Base-by-base conservation (phyloP, 2,888 invertebrate species). In the Himalopsyche japonica region DNA sequence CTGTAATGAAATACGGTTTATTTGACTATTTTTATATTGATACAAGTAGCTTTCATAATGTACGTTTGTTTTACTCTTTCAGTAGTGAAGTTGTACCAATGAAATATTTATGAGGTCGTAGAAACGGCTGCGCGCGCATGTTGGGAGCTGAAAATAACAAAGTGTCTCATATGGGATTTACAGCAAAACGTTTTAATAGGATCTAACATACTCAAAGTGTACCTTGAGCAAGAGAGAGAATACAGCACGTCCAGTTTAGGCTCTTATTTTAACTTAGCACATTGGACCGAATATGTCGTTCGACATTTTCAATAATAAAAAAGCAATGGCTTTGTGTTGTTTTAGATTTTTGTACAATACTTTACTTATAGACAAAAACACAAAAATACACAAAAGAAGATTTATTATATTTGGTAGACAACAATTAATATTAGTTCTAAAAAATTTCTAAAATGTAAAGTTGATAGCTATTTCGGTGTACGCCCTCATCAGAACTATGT, bases 51-150 rank as follows among this genome's bases (percentile, higher is more conserved):
- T 57, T 57, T 57, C 20, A 20, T 20, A 20, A 10, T 57, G 57
- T 57, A 57, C 10, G 57, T 57, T 57, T 8, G 57, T 57, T 20
- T 57, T 57, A 8, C 30, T 27, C 32, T 34, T 12, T 81, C 76
- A 80, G 82, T 86, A 86, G 84, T 84, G 82, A 86, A 86, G 86
- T 86, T 86, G 86, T 84, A 47, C 80, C 82, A 57, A 84, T 84
- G 83, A 76, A 86, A 86, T 86, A 86, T 86, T 86, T 86, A 86
- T 86, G 86, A 86, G 86, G 47, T 84, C 30, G 70, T 20, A 43
- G 37, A 18, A 32, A 24, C 43, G 10, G 79, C n/a, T 34, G 43
- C 43, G 43, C 24, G 43, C 24, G 37, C 43, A 24, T 24, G 79
- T 43, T 34, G 79, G 76, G n/a, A 34, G 30, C 76, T 76, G 20